These are phyloP conservation scores for Pristionchus pacificus DNA, from an alignment of 1,140 invertebrate genomes.

Conservation along the genomic window DNA sequence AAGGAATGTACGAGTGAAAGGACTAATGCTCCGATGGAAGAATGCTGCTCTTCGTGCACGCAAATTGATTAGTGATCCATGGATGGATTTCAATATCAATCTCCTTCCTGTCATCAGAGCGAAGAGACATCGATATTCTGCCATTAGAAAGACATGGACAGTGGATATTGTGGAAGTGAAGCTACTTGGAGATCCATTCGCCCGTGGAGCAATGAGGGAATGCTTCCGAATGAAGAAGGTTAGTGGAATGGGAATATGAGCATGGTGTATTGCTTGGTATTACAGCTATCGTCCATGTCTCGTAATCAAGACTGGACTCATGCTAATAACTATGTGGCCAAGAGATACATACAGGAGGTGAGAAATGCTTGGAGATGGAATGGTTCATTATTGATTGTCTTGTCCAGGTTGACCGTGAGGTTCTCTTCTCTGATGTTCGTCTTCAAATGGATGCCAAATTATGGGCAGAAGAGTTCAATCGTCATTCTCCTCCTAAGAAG, in stretches of 20 bases:
- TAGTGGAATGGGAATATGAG: conserved; percentile 49
- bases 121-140: conserved; percentile 22
- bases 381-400: not conserved
- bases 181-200: conserved; percentile 63
- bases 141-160: conserved; percentile 55
- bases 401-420: conserved; percentile 58
- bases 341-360: conserved; percentile 62
- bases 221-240: conserved; percentile 66
- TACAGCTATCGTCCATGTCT: conserved; percentile 44
- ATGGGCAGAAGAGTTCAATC: conserved; percentile 67
- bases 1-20: not conserved
- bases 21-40: conserved; percentile 19
- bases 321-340: conserved; percentile 65
- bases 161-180: conserved; percentile 62
- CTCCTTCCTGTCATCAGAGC: conserved; percentile 18
- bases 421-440: conserved; percentile 66
- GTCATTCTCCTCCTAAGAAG: conserved; percentile 68
- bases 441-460: conserved; percentile 68
- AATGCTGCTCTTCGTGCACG: conserved; percentile 5
- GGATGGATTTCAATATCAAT: conserved; percentile 24
- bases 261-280: not conserved
- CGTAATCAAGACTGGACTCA: conserved; percentile 62
- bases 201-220: conserved; percentile 65
- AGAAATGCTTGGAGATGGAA: not conserved
- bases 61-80: conserved; percentile 17